Base-by-base conservation (phyloP, 2,888 invertebrate genomes). In the Allygus modestus region DNA sequence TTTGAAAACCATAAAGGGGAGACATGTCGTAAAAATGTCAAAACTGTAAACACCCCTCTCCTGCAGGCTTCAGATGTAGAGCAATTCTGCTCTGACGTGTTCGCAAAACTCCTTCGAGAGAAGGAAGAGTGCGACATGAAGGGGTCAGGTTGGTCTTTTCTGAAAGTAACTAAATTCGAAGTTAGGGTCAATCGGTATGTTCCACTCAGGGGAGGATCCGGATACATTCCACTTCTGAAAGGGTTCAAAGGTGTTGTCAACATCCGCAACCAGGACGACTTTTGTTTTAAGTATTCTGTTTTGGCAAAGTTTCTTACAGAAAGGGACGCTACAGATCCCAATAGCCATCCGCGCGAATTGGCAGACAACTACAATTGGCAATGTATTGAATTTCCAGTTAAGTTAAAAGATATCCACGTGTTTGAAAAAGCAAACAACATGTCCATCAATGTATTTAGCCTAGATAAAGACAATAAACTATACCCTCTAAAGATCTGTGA, bases 91-190 rank as follows among this genome's bases (percentile, higher is more conserved):
- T 73, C 73, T 37, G 73, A 73, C 23, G 37, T 73, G 43, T 43
- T 73, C 15, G 43, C 31, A 37, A 73, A 73, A 43, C 41, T 41
- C 2, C n/a, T 41, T 23, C 20, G 23, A 1, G 73, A 41, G 23
- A 43, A 73, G 23, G 41, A 73, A 43, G 73, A 73, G 20, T 73
- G 73, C n/a, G 43, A 23, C 43, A 73, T 73, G 73, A 73, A 41
- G n/a, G 73, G 73, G 11, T 41, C 41, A 41, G 73, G 73, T 23
- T 73, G 73, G 73, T 41, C 73, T 12, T 73, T 73, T 73, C 41
- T 73, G 37, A 73, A 41, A 73, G 73, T 43, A 1, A 20, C 43
- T 1, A 73, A 73, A 73, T 43, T 73, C 20, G 43, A 73, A 73
- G 28, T 73, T 23, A 31, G 73, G 23, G 12, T 73, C 4, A 73